These are phyloP conservation scores for Hyalella azteca DNA, from an alignment of 2,888 invertebrate species.

Conservation along the genomic window DNA sequence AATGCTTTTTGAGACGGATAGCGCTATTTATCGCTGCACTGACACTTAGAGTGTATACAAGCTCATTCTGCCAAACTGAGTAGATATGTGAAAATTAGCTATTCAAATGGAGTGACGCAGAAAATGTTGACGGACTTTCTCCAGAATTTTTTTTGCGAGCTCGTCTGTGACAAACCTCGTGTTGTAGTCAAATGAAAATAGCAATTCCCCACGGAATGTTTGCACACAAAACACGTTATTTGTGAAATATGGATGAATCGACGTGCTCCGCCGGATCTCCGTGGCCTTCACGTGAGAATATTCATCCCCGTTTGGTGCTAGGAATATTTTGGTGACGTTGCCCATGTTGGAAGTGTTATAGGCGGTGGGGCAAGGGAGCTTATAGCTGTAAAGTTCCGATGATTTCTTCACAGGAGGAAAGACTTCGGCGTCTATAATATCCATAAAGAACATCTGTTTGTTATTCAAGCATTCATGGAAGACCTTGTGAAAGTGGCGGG, in stretches of 20 bases:
- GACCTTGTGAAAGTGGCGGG: constrained; percentile 11
- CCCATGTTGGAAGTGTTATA: constrained; percentile 41
- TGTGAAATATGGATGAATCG: background rate
- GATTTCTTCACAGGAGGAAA: background rate
- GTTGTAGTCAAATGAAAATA: constrained; percentile 7
- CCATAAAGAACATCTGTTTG: background rate
- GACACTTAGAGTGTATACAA: too few relatives aligned
- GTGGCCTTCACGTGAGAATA: constrained; percentile 8
- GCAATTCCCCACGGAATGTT: background rate
- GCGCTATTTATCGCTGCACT: too few relatives aligned
- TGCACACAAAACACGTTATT: background rate
- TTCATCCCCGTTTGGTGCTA: background rate
- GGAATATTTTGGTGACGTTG: constrained; percentile 25
- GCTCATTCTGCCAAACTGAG: too few relatives aligned
- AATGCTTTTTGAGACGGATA: too few relatives aligned
- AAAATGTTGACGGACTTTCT: too few relatives aligned
- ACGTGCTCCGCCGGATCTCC: constrained; percentile 19
- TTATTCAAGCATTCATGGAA: background rate
- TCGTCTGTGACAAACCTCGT: background rate
- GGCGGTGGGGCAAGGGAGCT: background rate
- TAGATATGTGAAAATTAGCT: too few relatives aligned
- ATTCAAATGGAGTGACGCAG: too few relatives aligned
- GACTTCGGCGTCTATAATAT: background rate
- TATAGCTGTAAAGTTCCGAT: background rate
- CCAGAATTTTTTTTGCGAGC: background rate